phyloP scores from a whole-genome alignment of 2,113 vertebrate genomes.

The Gambusia affinis region DNA sequence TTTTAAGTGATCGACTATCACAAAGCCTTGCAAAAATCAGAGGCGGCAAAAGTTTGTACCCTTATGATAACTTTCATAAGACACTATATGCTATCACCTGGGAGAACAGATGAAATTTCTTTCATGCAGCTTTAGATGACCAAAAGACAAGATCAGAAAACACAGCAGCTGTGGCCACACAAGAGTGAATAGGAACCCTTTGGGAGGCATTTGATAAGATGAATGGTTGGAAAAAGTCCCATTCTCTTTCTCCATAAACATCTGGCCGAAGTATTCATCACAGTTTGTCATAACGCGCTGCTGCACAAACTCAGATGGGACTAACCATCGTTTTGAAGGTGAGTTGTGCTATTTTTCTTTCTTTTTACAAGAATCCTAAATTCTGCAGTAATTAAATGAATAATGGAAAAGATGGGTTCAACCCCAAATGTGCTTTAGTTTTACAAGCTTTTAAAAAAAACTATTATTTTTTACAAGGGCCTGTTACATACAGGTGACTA shows the following conservation, averaged over 20 bases:
- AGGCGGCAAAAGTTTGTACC: background rate
- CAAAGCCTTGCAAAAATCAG: background rate
- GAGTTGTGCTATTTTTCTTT: constrained; percentile 1
- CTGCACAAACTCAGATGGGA: constrained; percentile 49
- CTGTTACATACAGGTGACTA: background rate
- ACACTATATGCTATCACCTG: background rate
- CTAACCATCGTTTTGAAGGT: constrained; percentile 18
- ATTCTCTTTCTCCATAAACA: constrained; percentile 51
- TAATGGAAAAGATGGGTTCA: background rate
- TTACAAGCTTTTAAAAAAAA: background rate
- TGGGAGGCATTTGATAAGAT: constrained; percentile 61
- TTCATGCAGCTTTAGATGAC: background rate
- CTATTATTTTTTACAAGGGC: background rate
- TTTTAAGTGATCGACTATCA: background rate
- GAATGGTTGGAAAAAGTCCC: constrained; percentile 48
- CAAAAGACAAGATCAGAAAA: constrained; percentile 4
- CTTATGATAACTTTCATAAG: background rate
- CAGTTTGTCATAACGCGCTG: constrained; percentile 58
- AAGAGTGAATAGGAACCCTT: constrained; percentile 50
- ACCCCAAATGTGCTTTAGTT: background rate
- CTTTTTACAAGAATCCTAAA: background rate
- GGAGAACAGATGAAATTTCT: background rate
- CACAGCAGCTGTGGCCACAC: constrained; percentile 8
- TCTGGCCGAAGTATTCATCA: constrained; percentile 68
- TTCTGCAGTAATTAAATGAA: background rate